Evolutionary conservation across 2,888 invertebrate species (phyloP), one percentile per base, ranked within the genome.

Genomic region (Caenorhabditis sp.): DNA sequence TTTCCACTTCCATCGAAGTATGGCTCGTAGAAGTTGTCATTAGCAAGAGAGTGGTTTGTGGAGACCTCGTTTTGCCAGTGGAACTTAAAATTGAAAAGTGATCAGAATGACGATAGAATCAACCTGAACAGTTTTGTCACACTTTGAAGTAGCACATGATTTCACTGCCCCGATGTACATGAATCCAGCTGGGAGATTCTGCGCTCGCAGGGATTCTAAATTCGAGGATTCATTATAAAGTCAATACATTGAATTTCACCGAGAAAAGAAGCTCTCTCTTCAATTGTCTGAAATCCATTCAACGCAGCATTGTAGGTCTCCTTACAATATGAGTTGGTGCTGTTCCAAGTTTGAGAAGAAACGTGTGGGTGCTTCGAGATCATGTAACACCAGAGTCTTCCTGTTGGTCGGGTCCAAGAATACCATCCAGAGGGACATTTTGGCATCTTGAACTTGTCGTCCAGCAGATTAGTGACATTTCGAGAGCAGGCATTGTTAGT

Each of bases 381-480:
- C 54, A 69, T 69, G 24, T 69, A 56, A 16, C 69, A 69, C 69
- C 69, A 69, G 22, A 56, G 26, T 51, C 19, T 35, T 16, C 69
- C 69, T 24, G 22, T 54, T 41, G 69, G 69, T n/a, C 69, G 69
- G 12, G 38, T 56, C 54, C 56, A 69, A 1, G 69, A 38, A 38
- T 26, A 41, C 69, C 69, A 69, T 16, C 41, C 26, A 16, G 54
- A 5, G 16, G 51, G 51, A 24, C 69, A 69, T 26, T 56, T 26
- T 22, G 54, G 35, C 41, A 41, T 24, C n/a, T 56, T 54, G 41
- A 38, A 41, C 12, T 41, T 54, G 8, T 69, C 26, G 22, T 38
- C 7, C 10, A 69, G 24, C 14, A 41, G 26, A 24, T 22, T 35
- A 10, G 22, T 31, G n/a, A n/a, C 16, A 35, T 26, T 38, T 7